Evolutionary conservation across 2,888 invertebrate species (phyloP).

Genomic region (Phlogophora meticulosa): DNA sequence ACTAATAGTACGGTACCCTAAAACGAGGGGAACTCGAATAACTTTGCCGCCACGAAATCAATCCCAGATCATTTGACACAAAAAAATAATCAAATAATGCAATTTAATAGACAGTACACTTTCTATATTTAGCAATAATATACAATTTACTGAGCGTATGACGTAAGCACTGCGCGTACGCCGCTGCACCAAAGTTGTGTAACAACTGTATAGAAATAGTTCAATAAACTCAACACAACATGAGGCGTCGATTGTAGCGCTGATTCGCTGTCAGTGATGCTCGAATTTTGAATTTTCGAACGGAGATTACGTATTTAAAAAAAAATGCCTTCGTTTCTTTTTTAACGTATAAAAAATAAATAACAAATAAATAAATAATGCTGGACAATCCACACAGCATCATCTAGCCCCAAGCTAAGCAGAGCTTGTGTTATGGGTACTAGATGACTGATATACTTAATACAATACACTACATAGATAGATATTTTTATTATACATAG

Average conservation of each 20-base stretch:
- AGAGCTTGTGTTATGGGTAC: no score
- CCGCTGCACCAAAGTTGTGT: constrained; percentile 55
- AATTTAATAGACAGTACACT: constrained; percentile 57
- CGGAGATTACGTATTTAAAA: background rate
- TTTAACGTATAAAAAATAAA: no score
- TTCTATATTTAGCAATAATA: constrained; percentile 65
- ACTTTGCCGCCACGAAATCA: constrained; percentile 5
- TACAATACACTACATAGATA: no score
- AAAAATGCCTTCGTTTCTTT: background rate
- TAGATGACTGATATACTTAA: no score
- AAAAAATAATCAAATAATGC: constrained; percentile 43
- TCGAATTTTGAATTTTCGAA: constrained; percentile 27
- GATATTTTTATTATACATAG: no score
- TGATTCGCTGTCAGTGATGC: constrained; percentile 40
- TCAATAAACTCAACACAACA: constrained; percentile 56
- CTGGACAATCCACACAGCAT: no score
- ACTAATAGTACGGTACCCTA: no score
- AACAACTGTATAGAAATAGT: constrained; percentile 62
- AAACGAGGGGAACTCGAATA: background rate
- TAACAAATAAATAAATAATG: no score
- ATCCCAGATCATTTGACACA: background rate
- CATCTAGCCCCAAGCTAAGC: no score
- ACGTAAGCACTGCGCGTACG: constrained; percentile 58
- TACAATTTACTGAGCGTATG: constrained; percentile 58
- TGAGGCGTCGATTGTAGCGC: constrained; percentile 50